phyloP scores from a whole-genome alignment of 2,888 invertebrate species.

The Nysson spinosus region DNA sequence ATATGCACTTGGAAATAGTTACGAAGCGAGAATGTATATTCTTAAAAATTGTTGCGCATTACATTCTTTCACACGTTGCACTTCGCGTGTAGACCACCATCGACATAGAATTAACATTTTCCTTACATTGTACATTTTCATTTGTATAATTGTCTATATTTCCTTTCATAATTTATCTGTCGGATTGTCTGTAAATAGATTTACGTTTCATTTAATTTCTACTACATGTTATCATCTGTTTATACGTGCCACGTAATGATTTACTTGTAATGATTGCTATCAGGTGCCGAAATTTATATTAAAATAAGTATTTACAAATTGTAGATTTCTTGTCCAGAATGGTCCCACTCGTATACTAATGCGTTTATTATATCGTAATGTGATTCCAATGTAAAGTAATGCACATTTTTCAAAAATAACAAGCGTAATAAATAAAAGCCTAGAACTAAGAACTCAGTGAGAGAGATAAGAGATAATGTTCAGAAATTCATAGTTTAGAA shows the following conservation, averaged over 20 bases:
- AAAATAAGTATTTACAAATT: too few species aligned
- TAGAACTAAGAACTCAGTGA: constrained; percentile 4
- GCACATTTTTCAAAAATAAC: not conserved
- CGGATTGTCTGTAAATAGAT: constrained; percentile 54
- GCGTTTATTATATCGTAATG: constrained; percentile 1
- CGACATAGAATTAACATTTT: constrained; percentile 34
- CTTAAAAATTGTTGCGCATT: constrained; percentile 25
- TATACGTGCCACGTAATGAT: constrained; percentile 15
- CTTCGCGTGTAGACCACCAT: constrained; percentile 24
- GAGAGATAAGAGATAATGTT: constrained; percentile 4
- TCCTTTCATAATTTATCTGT: constrained; percentile 65
- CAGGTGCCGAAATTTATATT: too few species aligned
- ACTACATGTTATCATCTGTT: constrained; percentile 29
- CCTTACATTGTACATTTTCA: constrained; percentile 62
- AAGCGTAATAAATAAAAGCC: constrained; percentile 3
- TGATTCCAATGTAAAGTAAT: constrained; percentile 6
- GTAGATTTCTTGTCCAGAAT: too few species aligned
- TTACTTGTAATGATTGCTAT: constrained; percentile 37
- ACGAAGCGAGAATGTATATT: constrained; percentile 30
- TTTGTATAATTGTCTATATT: constrained; percentile 68
- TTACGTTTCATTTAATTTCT: constrained; percentile 36
- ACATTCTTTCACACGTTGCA: constrained; percentile 24
- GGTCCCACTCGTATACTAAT: too few species aligned
- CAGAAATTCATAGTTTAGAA: too few species aligned
- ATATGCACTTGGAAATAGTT: constrained; percentile 34